Evolutionary conservation across 2,888 invertebrate species (phyloP).

Genomic region (Andrena camellia): DNA sequence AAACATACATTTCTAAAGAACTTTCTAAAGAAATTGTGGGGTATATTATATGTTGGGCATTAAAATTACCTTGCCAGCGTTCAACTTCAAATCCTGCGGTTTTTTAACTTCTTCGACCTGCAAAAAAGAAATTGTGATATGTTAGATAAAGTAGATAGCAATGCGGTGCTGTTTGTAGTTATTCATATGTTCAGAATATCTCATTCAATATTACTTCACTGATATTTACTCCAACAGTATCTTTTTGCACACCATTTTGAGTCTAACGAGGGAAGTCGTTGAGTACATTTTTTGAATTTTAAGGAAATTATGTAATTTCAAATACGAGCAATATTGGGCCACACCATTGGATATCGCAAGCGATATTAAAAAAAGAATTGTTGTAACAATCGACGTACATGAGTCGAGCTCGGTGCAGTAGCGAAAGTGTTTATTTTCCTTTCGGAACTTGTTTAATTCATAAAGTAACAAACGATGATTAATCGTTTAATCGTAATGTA

Average conservation of each 20-base stretch:
- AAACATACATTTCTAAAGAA: too few species aligned
- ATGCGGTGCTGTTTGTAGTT: background rate
- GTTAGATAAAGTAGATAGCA: background rate
- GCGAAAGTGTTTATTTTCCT: conserved; percentile 41
- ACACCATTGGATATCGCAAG: background rate
- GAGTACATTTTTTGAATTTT: background rate
- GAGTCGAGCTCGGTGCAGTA: conserved; percentile 1
- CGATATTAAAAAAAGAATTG: conserved; percentile 17
- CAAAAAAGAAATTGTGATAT: background rate
- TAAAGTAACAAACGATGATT: background rate
- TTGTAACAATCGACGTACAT: background rate
- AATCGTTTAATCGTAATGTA: background rate
- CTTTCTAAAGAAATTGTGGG: too few species aligned
- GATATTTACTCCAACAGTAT: background rate
- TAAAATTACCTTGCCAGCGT: conserved; percentile 3
- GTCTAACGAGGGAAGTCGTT: background rate
- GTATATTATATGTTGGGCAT: background rate
- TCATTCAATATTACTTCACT: background rate
- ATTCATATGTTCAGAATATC: background rate
- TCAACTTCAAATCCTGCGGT: background rate
- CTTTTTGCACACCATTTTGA: background rate
- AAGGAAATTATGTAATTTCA: background rate
- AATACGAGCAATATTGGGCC: background rate
- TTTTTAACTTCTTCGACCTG: background rate
- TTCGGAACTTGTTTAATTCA: conserved; percentile 29